Evolutionary conservation across 2,797 vertebrate species (phyloP), one percentile per base, ranked within the genome.

Genomic region (Garrulus glandarius): DNA sequence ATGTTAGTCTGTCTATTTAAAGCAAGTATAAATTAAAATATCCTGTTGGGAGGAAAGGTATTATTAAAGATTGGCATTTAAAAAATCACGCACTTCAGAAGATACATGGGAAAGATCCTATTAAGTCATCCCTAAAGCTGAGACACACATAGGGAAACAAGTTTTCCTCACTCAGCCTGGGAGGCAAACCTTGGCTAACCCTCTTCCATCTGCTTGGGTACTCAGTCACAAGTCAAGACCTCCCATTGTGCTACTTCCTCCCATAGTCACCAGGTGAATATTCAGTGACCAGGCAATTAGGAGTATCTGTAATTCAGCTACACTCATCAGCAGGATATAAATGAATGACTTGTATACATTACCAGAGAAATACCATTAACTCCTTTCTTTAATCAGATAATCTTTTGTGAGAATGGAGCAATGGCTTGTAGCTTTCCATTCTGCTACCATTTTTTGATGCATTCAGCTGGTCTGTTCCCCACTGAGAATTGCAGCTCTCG

Each of bases 1-100:
- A 27, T 43, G 61, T 77, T 87, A 91, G 53, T 53, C 30, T 72
- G 71, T 55, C 61, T 97, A 96, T 94, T 95, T 94, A 96, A 92
- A 97, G 49, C 41, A 79, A 88, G 87, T 77, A 80, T 74, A 89
- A 93, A 95, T 88, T 88, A 87, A 93, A 60, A 67, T 50, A 56
- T 36, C 78, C n/a, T 81, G 15, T 61, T 71, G 20, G 24, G 36
- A 84, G 34, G 32, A 78, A 95, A 89, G 74, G 14, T 78, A 64
- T 96, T 68, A 72, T 92, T 93, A 87, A 92, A 90, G 70, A 87
- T 39, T 92, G 80, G 91, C 56, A 71, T 83, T 57, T 15, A 30
- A 75, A 63, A 92, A 44, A 67, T 67, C n/a, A 37, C 10, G 49
- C 36, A 86, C 46, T 94, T 70, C 49, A 80, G 39, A 92, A 88